Conservation (phyloP, 92 coral and sea anemone species). For the Porites cylindrica region DNA sequence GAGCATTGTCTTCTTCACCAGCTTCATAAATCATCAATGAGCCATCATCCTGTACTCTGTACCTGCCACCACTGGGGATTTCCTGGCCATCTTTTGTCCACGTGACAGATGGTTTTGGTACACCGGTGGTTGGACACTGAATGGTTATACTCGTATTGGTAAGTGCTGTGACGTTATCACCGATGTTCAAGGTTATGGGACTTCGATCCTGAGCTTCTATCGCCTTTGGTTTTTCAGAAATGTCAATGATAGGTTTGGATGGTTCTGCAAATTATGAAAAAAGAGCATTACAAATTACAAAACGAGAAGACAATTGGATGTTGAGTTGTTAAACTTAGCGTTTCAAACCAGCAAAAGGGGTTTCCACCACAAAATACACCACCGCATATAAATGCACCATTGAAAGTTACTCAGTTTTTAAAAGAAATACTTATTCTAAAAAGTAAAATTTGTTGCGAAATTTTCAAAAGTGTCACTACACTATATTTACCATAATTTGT, state of each 20-base stretch:
- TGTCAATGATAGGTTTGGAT: conserved; percentile 4
- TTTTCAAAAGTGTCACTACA: neutral
- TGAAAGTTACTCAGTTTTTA: too few relatives aligned
- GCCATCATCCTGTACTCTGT: conserved; percentile 31
- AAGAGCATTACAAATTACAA: too few relatives aligned
- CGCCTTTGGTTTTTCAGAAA: neutral
- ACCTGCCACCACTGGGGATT: neutral
- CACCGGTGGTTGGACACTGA: conserved; percentile 62
- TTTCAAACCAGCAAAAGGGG: too few relatives aligned
- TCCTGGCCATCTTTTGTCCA: conserved; percentile 59
- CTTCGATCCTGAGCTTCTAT: conserved; percentile 32
- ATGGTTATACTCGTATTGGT: conserved; percentile 55
- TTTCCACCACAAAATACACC: too few relatives aligned
- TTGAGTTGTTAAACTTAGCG: too few relatives aligned
- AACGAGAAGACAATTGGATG: too few relatives aligned
- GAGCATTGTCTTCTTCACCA: conserved; percentile 31
- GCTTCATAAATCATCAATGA: conserved; percentile 54
- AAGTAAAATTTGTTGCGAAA: too few relatives aligned
- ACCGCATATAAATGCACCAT: too few relatives aligned
- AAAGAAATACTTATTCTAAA: too few relatives aligned
- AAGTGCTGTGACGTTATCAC: conserved; percentile 63
- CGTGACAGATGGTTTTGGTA: conserved; percentile 59
- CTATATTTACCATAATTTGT: neutral
- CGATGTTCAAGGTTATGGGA: conserved; percentile 43
- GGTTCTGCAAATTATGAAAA: neutral